Percentiles rank a stretch among this genome's conserved stretches.
Evolutionary conservation across 2,797 vertebrate species (phyloP).

Genomic region (Delichon dasypus): DNA sequence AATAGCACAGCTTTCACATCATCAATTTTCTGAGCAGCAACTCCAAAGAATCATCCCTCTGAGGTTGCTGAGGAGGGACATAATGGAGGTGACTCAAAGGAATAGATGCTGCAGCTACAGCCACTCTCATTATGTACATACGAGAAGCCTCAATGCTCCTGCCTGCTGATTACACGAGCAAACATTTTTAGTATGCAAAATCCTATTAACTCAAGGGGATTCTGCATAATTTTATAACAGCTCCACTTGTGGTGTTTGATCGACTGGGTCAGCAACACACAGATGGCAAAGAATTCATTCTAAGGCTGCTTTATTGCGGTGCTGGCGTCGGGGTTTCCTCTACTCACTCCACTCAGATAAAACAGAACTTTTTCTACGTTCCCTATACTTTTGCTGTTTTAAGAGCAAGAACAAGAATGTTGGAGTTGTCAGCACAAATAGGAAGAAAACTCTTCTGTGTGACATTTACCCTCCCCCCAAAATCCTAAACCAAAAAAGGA

Average conservation of each 20-base stretch:
- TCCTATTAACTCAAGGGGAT: constrained; percentile 25
- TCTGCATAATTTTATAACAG: constrained; percentile 36
- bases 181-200: constrained; percentile 4
- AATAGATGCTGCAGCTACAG: constrained; percentile 11
- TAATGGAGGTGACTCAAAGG: not conserved
- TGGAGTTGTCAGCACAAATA: not conserved
- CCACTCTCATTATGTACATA: not conserved
- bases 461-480: not conserved
- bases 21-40: not conserved
- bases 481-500: not conserved
- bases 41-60: not conserved
- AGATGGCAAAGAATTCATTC: constrained; percentile 30
- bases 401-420: not conserved
- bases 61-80: not conserved
- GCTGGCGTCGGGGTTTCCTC: not conserved
- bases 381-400: not conserved
- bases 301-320: not conserved
- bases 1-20: not conserved
- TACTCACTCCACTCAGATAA: not conserved
- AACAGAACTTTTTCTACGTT: not conserved
- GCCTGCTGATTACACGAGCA: not conserved
- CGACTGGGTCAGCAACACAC: constrained; percentile 15
- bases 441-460: not conserved
- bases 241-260: constrained; percentile 10
- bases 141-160: not conserved